Percentiles rank a stretch among this genome's conserved stretches.
Evolutionary conservation across 2,113 vertebrate genomes (phyloP).

Genomic region (Lepisosteus oculatus): DNA sequence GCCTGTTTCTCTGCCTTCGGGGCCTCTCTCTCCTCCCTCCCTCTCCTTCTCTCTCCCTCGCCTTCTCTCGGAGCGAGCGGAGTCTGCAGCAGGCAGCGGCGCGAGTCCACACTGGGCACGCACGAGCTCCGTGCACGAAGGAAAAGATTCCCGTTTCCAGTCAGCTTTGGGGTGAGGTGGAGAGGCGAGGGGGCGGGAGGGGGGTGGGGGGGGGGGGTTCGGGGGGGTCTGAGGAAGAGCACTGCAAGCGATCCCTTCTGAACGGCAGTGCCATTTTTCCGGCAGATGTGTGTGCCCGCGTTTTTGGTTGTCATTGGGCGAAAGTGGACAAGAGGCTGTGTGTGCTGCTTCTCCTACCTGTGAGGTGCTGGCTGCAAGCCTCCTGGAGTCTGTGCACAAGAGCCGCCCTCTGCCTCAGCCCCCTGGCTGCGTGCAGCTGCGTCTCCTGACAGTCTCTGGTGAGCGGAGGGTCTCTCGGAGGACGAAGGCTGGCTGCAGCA

Average conservation of each 20-base stretch:
- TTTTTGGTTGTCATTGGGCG: neutral
- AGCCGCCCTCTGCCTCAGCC: slow-evolving; percentile 1
- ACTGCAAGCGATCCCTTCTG: slow-evolving; percentile 7
- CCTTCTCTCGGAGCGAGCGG: slow-evolving; percentile 12
- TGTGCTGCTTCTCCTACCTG: slow-evolving; percentile 20
- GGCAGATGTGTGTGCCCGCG: neutral
- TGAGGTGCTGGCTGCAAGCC: slow-evolving; percentile 23
- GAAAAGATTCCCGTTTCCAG: slow-evolving; percentile 12
- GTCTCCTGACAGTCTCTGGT: neutral
- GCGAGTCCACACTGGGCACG: slow-evolving; percentile 15
- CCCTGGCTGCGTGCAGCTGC: neutral
- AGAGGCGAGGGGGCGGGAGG: neutral
- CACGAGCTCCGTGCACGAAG: slow-evolving; percentile 11
- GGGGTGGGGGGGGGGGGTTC: too few species aligned
- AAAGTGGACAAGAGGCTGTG: slow-evolving; percentile 15
- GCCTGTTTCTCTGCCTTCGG: slow-evolving; percentile 19
- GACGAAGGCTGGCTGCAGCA: slow-evolving; percentile 3
- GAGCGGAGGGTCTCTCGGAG: neutral
- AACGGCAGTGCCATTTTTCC: slow-evolving; percentile 10
- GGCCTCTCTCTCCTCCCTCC: slow-evolving; percentile 12
- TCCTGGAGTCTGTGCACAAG: neutral
- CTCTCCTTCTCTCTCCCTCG: slow-evolving; percentile 2
- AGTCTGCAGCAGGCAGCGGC: slow-evolving; percentile 21
- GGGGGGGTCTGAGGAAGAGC: neutral
- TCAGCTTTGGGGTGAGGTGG: slow-evolving; percentile 8